Evolutionary conservation across 2,797 vertebrate genomes (phyloP).

Genomic region (Tangara arthus): DNA sequence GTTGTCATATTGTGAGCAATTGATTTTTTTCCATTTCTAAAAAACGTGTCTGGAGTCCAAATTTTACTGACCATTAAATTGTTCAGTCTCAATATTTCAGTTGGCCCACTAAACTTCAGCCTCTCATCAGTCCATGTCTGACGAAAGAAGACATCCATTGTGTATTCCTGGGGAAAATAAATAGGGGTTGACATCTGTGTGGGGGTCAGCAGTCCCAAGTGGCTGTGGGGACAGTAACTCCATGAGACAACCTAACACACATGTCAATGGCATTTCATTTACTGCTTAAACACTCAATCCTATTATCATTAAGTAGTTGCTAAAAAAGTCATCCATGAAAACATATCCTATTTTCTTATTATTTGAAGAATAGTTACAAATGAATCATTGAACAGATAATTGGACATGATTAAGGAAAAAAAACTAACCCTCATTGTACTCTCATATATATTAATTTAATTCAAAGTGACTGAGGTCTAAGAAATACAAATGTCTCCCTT

Average conservation of each 20-base stretch:
- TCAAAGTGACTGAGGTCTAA: background rate
- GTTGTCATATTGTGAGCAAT: slow-evolving; percentile 99
- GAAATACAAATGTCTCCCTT: background rate
- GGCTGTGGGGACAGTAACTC: background rate
- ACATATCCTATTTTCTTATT: background rate
- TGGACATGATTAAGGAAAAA: background rate
- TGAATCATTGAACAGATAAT: background rate
- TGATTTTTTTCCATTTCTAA: slow-evolving; percentile 96
- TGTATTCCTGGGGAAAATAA: slow-evolving; percentile 86
- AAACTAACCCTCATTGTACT: background rate
- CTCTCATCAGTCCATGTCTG: slow-evolving; percentile 96
- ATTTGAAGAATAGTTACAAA: background rate
- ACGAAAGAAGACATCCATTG: slow-evolving; percentile 98
- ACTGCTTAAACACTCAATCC: slow-evolving; percentile 7
- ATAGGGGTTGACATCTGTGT: background rate
- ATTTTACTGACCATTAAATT: slow-evolving; percentile 98
- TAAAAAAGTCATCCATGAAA: background rate
- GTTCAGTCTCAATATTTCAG: slow-evolving; percentile 92
- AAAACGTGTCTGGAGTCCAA: slow-evolving; percentile 98
- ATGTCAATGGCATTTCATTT: background rate
- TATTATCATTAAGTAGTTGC: slow-evolving; percentile 41
- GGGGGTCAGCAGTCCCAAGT: background rate
- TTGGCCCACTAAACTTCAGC: slow-evolving; percentile 88
- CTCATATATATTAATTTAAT: background rate
- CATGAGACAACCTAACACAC: background rate